Evolutionary conservation across 1,140 invertebrate genomes (phyloP), one percentile per base, ranked within the genome.

Genomic region (Cepaea nemoralis): DNA sequence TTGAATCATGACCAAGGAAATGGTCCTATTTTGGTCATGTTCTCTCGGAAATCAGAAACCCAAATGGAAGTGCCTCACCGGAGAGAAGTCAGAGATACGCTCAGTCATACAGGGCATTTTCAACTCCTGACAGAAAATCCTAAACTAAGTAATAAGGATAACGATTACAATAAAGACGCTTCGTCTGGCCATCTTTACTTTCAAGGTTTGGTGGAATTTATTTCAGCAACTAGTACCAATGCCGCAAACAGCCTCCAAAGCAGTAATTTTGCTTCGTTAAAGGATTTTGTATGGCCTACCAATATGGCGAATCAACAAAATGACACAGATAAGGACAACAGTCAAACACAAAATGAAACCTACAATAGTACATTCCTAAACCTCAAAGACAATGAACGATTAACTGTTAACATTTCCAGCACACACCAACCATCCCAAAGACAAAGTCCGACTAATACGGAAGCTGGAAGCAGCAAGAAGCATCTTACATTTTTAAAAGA

Each of bases 1-100:
- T 86, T 93, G 93, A 48, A 93, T 94, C 88, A 83, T 5, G 77
- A 86, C 55, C 66, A 86, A 80, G 74, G 87, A 75, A 88, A 86
- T 82, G 85, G 88, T 69, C 87, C 87, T 12, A 70, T 88, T 5
- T 69, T 91, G 45, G 86, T 89, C 5, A 87, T 90, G 6, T 89
- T 88, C 77, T 87, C 88, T 10, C 88, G 85, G 63, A 85, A 90
- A 77, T 84, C 77, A 27, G 81, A 85, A 35, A 80, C 78, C 50
- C 78, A 85, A 12, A 84, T 87, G 48, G 45, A 87, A 16, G 77
- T 89, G 10, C 67, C 83, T 45, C 86, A 88, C 69, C 87, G 87
- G 75, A 76, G 85, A 31, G 77, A 83, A 45, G 42, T 74, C 19
- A 50, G 70, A 55, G 70, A 82, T 76, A 31, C 70, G n/a, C 40